Evolutionary conservation across 2,113 vertebrate genomes (phyloP), one percentile per base, ranked within the genome.

Genomic region (Mionectes macconnelli): DNA sequence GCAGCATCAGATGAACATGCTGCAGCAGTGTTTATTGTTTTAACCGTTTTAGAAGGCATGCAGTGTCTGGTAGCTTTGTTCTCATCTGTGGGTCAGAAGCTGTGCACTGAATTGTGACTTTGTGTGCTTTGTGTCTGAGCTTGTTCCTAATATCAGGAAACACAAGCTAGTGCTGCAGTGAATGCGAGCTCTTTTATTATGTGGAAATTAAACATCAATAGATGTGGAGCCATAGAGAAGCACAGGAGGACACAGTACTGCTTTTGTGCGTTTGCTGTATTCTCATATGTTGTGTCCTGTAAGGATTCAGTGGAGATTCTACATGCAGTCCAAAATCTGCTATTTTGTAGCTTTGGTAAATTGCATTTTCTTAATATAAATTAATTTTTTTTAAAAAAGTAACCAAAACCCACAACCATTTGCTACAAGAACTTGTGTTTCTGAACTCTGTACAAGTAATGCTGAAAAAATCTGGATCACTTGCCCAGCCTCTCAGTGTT

Each of bases 141-240:
- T 33, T 74, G 73, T 69, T 91, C 25, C 39, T 55, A 52, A 7
- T 47, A 87, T 37, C 30, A 50, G 70, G 74, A 91, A 77, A 30
- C 24, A 44, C 33, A 79, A 35, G 42, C 63, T 57, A 31, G 40
- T 59, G 77, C 56, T 92, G 50, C 76, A 45, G 37, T 69, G 87
- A 86, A 78, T 2, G 4, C 0, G 2, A 72, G 74, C 47, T 67
- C 49, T 78, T 82, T 53, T 63, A 30, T 87, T 52, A 31, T 30
- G 57, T 68, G 67, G 60, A 87, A 78, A 87, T 85, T 73, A 74
- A 87, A 63, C 39, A 47, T 81, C 74, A 87, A 20, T 84, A 40
- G 87, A 64, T 74, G 16, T 42, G 27, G 72, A 63, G 69, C 39
- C 53, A 81, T 50, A 84, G 42, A 59, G 80, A 64, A 60, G 21